A percentile compares a stretch with the other conserved stretches of the same genome.
Conservation (phyloP, 1,140 invertebrate genomes). For the Ceratoteleas bidentatus region DNA sequence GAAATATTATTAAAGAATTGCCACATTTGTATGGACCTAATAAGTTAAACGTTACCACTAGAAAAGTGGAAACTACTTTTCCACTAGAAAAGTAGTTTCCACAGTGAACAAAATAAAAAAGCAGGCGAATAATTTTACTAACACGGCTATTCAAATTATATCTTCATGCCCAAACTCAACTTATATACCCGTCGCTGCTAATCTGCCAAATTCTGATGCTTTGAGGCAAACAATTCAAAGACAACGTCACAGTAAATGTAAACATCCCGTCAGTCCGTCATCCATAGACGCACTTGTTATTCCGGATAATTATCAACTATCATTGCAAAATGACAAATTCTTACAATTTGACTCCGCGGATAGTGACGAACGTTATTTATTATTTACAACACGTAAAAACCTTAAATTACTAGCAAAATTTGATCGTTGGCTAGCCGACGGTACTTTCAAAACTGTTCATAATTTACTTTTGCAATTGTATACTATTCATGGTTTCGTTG, state of each 20-base stretch:
- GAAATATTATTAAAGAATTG: too few species aligned
- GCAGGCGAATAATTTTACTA: background rate
- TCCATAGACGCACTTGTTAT: background rate
- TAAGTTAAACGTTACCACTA: too few species aligned
- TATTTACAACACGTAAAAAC: slow-evolving; percentile 18
- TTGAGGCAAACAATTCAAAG: background rate
- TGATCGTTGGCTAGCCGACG: slow-evolving; percentile 34
- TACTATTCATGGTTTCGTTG: slow-evolving; percentile 28
- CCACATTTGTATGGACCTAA: too few species aligned
- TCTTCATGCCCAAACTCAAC: background rate
- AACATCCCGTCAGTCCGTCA: background rate
- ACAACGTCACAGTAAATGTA: background rate
- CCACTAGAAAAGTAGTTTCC: too few species aligned
- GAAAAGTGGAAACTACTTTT: too few species aligned
- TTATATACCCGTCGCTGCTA: background rate
- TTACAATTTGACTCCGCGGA: background rate
- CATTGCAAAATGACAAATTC: background rate
- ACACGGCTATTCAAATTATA: slow-evolving; percentile 1
- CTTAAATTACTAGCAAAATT: slow-evolving; percentile 1
- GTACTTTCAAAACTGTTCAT: slow-evolving; percentile 38
- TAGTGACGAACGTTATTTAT: background rate
- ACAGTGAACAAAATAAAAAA: too few species aligned
- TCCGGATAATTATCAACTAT: background rate
- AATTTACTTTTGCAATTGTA: slow-evolving; percentile 43
- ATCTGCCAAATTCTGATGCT: background rate